These are phyloP conservation scores for Sakesphorus luctuosus DNA, from an alignment of 2,113 vertebrate genomes.

Conservation along the genomic window DNA sequence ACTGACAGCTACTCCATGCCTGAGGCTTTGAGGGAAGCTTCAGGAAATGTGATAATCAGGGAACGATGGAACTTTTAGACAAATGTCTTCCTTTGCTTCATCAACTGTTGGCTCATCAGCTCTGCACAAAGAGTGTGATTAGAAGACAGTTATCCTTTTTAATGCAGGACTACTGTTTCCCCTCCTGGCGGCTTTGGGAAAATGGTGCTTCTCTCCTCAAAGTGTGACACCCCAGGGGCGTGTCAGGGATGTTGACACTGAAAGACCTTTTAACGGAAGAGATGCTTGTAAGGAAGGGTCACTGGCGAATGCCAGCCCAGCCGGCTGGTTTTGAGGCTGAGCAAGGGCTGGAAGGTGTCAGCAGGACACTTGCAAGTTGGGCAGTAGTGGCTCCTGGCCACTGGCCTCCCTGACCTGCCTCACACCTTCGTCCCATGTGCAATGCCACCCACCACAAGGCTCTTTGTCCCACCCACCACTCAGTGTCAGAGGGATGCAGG, in stretches of 20 bases:
- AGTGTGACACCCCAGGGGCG: neutral
- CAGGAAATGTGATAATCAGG: neutral
- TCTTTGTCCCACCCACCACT: neutral
- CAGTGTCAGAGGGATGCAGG: neutral
- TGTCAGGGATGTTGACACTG: neutral
- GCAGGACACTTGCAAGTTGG: neutral
- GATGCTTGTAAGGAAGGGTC: neutral
- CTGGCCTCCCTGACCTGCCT: neutral
- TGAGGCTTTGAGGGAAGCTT: neutral
- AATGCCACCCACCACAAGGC: neutral
- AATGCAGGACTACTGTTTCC: neutral
- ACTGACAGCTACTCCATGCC: neutral
- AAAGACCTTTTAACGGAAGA: neutral
- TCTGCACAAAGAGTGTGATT: neutral
- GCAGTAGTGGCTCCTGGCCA: neutral
- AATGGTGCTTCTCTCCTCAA: neutral
- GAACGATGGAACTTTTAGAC: neutral
- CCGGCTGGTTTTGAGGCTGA: neutral
- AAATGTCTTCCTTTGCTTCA: conserved; percentile 13
- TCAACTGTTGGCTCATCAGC: neutral
- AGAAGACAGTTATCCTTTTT: neutral
- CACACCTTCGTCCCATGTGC: neutral
- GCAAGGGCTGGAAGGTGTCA: neutral
- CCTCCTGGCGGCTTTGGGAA: neutral
- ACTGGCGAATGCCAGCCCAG: neutral